A percentile compares a stretch with the other conserved stretches of the same genome.
These are phyloP conservation scores for Sepioteuthis lessoniana DNA, from an alignment of 2,888 invertebrate genomes.

Conservation along the genomic window DNA sequence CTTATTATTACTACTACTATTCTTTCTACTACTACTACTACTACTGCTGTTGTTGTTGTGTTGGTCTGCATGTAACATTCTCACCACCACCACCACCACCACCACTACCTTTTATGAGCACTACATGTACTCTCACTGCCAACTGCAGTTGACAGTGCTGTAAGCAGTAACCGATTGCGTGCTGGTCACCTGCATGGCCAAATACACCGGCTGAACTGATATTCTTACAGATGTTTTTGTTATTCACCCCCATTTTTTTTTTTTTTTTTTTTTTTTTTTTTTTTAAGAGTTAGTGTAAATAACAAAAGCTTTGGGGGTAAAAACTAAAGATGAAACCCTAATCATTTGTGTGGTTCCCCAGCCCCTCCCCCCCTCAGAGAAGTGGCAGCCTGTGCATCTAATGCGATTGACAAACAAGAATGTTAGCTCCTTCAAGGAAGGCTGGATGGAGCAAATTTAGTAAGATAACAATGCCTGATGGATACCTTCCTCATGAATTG, in stretches of 20 bases:
- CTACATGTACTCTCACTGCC: neutral
- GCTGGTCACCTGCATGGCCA: neutral
- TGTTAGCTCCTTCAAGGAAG: neutral
- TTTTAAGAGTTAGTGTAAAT: neutral
- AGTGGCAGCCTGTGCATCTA: too few species aligned
- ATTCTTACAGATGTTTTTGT: neutral
- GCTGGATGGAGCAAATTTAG: neutral
- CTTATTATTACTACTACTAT: neutral
- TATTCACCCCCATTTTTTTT: neutral
- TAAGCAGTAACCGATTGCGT: neutral
- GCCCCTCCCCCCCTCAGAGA: neutral
- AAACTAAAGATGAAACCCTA: neutral
- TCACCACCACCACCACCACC: slow-evolving; percentile 38
- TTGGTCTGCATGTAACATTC: slow-evolving; percentile 43
- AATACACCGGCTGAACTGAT: neutral
- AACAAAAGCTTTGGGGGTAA: neutral
- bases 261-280: neutral
- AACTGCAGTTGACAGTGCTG: slow-evolving; percentile 35
- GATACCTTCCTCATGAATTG: neutral
- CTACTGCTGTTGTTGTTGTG: slow-evolving; percentile 36
- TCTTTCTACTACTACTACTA: neutral
- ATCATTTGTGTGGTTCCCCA: neutral
- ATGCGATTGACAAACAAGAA: too few species aligned
- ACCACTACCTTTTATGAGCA: neutral
- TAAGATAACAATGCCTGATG: neutral